Conservation (phyloP, 2,113 vertebrate genomes). For the Thomomys bottae region DNA sequence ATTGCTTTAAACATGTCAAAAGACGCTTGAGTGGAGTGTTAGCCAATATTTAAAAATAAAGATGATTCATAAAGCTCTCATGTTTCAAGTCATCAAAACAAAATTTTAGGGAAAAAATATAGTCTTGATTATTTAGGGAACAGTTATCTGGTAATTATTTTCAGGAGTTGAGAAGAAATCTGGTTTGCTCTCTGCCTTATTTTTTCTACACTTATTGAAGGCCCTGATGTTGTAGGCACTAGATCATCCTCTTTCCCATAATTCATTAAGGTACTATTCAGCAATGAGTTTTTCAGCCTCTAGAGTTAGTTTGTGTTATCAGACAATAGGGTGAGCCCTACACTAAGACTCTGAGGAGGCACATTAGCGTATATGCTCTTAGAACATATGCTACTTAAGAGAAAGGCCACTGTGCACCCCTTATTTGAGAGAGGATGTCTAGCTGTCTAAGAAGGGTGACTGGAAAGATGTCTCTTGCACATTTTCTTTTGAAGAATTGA, state of each 20-base stretch:
- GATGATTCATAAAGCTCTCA: constrained; percentile 74
- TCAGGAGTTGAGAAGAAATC: constrained; percentile 16
- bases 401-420: rapidly evolving
- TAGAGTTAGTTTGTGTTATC: not conserved
- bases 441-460: too few species aligned
- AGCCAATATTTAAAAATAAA: constrained; percentile 80
- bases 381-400: not conserved
- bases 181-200: not conserved
- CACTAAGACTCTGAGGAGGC: not conserved
- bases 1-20: constrained; percentile 79
- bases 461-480: not conserved
- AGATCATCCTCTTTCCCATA: not conserved
- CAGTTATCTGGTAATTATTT: constrained; percentile 18
- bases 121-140: constrained; percentile 50
- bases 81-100: constrained; percentile 60
- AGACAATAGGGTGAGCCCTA: not conserved
- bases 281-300: not conserved
- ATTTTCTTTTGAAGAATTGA: not conserved
- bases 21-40: constrained; percentile 70
- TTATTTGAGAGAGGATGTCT: not conserved
- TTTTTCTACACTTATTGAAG: not conserved
- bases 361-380: not conserved
- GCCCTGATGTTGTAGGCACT: not conserved
- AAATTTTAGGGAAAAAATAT: constrained; percentile 53
- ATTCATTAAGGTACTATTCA: not conserved